A percentile compares a stretch with the other conserved stretches of the same genome.
Evolutionary conservation across 92 coral and sea anemone genomes (phyloP).

Genomic region (Paramuricea clavata): DNA sequence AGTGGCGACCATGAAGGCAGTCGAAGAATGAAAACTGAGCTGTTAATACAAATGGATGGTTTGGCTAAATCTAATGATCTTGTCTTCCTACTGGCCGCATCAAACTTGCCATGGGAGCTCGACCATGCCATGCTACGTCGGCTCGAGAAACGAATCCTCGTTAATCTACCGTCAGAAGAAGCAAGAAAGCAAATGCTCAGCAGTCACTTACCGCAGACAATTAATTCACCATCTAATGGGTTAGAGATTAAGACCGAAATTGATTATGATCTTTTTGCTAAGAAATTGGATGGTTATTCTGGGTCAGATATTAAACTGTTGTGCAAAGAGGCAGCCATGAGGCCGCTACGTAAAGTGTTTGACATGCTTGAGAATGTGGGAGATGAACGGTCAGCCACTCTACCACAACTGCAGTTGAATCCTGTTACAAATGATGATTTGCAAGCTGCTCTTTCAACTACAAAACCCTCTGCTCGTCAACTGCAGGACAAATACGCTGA

Average conservation of each 20-base stretch:
- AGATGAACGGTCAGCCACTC: slow-evolving; percentile 88
- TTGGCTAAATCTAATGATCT: slow-evolving; percentile 94
- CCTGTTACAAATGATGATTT: slow-evolving; percentile 94
- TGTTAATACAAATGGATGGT: slow-evolving; percentile 97
- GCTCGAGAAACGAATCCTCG: slow-evolving; percentile 92
- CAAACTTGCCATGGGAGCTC: slow-evolving; percentile 97
- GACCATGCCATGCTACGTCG: slow-evolving; percentile 99
- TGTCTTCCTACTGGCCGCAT: slow-evolving; percentile 95
- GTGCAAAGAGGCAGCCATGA: slow-evolving; percentile 98
- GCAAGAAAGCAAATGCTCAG: slow-evolving; percentile 91
- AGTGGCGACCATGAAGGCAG: slow-evolving; percentile 98
- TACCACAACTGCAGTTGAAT: slow-evolving; percentile 85
- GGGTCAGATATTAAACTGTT: slow-evolving; percentile 95
- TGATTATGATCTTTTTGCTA: slow-evolving; percentile 85
- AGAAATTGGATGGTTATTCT: slow-evolving; percentile 95
- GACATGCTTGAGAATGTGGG: slow-evolving; percentile 84
- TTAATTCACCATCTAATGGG: slow-evolving; percentile 75
- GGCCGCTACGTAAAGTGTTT: slow-evolving; percentile 93
- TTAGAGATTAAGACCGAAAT: slow-evolving; percentile 90
- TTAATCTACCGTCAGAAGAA: slow-evolving; percentile 83
- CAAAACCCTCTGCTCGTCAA: slow-evolving; percentile 98
- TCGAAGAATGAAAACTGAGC: slow-evolving; percentile 94
- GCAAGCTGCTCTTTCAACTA: slow-evolving; percentile 93
- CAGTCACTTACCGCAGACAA: slow-evolving; percentile 83
- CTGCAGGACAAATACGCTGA: slow-evolving; percentile 88